These are phyloP conservation scores for Tenthredo scrophulariae DNA, from an alignment of 2,888 invertebrate genomes.

Conservation along the genomic window DNA sequence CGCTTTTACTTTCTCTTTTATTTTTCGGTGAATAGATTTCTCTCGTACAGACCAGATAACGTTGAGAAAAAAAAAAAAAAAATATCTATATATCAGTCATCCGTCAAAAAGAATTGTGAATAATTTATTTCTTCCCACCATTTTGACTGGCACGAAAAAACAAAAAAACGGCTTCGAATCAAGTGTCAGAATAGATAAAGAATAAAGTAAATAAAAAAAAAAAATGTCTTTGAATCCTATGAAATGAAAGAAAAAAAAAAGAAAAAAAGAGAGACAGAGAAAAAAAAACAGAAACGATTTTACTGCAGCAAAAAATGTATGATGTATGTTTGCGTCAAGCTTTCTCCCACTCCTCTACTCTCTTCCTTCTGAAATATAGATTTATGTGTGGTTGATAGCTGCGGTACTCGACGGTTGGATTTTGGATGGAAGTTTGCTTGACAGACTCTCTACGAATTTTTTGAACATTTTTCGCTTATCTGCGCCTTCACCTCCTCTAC, in stretches of 20 bases:
- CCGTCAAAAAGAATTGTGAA: not conserved
- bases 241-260: not conserved
- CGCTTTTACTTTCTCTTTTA: too few species aligned
- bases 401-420: constrained; percentile 34
- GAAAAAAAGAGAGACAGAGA: not conserved
- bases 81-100: too few species aligned
- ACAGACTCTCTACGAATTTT: constrained; percentile 58
- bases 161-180: not conserved
- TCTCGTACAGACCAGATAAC: not conserved
- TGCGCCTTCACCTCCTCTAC: not conserved
- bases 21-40: not conserved
- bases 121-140: not conserved
- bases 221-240: not conserved
- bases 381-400: constrained; percentile 45
- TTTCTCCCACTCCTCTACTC: not conserved
- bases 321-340: constrained; percentile 8
- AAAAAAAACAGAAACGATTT: not conserved
- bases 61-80: not conserved
- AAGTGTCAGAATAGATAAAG: not conserved
- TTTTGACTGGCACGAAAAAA: not conserved
- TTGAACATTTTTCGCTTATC: constrained; percentile 59
- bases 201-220: not conserved
- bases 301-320: constrained; percentile 1
- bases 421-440: constrained; percentile 52
- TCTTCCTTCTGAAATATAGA: constrained; percentile 39